Evolutionary conservation across 2,113 vertebrate species (phyloP).

Genomic region (Nothobranchius kuhntae): DNA sequence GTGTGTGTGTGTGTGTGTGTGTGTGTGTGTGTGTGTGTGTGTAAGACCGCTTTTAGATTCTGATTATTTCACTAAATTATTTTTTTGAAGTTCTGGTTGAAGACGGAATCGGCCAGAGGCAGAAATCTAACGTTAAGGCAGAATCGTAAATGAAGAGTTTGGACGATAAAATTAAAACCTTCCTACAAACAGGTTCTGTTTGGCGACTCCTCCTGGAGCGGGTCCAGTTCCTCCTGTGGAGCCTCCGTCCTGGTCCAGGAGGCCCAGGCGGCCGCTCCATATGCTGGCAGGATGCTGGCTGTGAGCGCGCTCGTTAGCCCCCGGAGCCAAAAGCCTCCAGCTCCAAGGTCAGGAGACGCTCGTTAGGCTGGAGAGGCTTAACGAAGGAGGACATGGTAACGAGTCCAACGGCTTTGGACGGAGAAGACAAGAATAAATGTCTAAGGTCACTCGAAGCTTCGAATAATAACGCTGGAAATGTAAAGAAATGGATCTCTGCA

Average conservation of each 20-base stretch:
- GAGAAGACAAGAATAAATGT: neutral
- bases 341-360: conserved; percentile 64
- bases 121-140: neutral
- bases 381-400: conserved; percentile 23
- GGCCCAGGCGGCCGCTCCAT: conserved; percentile 48
- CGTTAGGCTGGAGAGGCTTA: conserved; percentile 34
- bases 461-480: too few species aligned
- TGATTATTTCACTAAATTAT: too few species aligned
- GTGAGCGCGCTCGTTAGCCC: conserved; percentile 36
- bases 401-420: conserved; percentile 20
- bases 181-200: conserved; percentile 18
- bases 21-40: neutral
- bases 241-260: conserved; percentile 34
- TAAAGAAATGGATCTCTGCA: too few species aligned
- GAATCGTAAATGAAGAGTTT: neutral
- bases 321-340: conserved; percentile 37
- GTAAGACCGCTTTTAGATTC: too few species aligned
- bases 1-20: conserved; percentile 1
- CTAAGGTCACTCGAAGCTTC: too few species aligned
- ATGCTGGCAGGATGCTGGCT: conserved; percentile 56
- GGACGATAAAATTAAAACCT: neutral
- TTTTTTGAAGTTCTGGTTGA: too few species aligned
- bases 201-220: conserved; percentile 44
- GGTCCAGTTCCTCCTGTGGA: conserved; percentile 49
- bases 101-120: too few species aligned